phyloP scores from a whole-genome alignment of 1,140 invertebrate species.

The Diorhabda sublineata region DNA sequence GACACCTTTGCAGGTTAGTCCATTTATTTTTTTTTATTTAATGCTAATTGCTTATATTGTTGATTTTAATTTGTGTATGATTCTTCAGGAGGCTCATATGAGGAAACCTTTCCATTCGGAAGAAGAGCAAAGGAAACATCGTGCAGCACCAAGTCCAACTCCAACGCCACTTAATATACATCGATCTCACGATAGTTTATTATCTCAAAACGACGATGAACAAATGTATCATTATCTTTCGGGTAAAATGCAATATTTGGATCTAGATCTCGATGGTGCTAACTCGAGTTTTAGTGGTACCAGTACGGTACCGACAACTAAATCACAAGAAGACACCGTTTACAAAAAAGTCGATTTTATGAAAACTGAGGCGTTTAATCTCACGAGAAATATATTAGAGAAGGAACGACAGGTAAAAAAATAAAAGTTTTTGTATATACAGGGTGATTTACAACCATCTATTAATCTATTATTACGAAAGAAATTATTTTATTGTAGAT shows the following conservation, averaged over 20 bases:
- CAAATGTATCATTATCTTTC: conserved; percentile 33
- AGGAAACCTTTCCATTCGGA: conserved; percentile 29
- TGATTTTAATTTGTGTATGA: neutral
- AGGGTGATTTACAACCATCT: too few relatives aligned
- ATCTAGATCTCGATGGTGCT: conserved; percentile 63
- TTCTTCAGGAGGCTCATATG: conserved; percentile 32
- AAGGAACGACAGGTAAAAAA: conserved; percentile 36
- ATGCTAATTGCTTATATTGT: neutral
- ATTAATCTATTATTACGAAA: too few relatives aligned
- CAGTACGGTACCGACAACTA: conserved; percentile 22
- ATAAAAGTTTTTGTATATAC: too few relatives aligned
- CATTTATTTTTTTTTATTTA: neutral
- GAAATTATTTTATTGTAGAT: too few relatives aligned
- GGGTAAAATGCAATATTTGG: conserved; percentile 63
- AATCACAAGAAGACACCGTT: conserved; percentile 58
- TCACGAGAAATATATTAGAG: conserved; percentile 77
- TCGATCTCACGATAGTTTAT: conserved; percentile 35
- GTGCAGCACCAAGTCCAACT: conserved; percentile 54
- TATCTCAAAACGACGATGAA: conserved; percentile 29
- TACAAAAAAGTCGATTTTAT: conserved; percentile 90
- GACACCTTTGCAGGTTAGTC: conserved; percentile 36
- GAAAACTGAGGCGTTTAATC: conserved; percentile 86
- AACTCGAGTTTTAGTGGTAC: conserved; percentile 23
- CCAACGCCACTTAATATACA: conserved; percentile 37
- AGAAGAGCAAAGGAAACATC: conserved; percentile 40